Percentiles rank a stretch among this genome's conserved stretches.
Evolutionary conservation across 1,140 invertebrate genomes (phyloP).

Genomic region (Andrena cerasifolii): DNA sequence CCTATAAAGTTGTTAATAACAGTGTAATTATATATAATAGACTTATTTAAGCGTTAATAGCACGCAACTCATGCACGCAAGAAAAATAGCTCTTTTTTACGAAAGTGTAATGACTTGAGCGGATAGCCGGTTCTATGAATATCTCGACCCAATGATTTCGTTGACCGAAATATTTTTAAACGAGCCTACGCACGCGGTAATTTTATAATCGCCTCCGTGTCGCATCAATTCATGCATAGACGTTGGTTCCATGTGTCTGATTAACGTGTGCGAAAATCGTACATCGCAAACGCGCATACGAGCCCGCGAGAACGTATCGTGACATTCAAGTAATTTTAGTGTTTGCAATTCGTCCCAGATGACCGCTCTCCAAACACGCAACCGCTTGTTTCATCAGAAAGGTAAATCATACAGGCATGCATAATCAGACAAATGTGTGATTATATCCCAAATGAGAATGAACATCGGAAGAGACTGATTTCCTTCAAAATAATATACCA

Average conservation of each 20-base stretch:
- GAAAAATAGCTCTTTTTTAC: no score
- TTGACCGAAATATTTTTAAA: slow-evolving; percentile 41
- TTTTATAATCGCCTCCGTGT: slow-evolving; percentile 29
- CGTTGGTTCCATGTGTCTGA: not conserved
- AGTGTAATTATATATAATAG: no score
- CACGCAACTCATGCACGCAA: no score
- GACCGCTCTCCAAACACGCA: slow-evolving; percentile 35
- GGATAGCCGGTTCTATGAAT: slow-evolving; percentile 31
- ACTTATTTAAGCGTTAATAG: no score
- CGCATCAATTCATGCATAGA: not conserved
- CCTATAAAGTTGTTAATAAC: no score
- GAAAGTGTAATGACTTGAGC: not conserved
- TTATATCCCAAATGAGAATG: not conserved
- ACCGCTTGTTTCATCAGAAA: slow-evolving; percentile 14
- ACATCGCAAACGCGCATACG: not conserved
- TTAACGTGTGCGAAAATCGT: not conserved
- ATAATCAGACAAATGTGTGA: not conserved
- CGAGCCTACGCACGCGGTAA: slow-evolving; percentile 9
- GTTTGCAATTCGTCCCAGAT: slow-evolving; percentile 27
- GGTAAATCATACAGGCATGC: slow-evolving; percentile 31
- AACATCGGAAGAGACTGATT: not conserved
- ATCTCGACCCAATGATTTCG: slow-evolving; percentile 4
- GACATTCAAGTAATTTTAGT: slow-evolving; percentile 36
- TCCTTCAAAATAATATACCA: no score
- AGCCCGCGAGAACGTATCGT: not conserved